These are phyloP conservation scores for Daboia siamensis DNA, from an alignment of 2,113 vertebrate genomes.

Conservation along the genomic window DNA sequence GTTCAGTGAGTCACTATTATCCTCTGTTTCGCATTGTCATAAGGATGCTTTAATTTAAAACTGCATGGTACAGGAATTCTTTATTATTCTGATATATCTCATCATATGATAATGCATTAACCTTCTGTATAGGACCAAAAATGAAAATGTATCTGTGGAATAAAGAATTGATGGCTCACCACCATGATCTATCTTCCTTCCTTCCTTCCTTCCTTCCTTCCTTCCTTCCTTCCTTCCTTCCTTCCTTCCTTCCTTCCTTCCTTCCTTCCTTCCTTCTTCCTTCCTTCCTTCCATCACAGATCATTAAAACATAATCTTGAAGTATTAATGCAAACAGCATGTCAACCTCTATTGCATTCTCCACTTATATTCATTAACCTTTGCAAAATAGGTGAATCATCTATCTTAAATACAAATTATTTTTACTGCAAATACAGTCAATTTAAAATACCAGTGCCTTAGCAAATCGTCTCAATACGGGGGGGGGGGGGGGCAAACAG, in stretches of 20 bases:
- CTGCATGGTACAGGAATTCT: slow-evolving; percentile 20
- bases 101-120: background rate
- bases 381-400: background rate
- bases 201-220: too few relatives aligned
- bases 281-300: background rate
- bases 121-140: slow-evolving; percentile 30
- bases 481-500: background rate
- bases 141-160: slow-evolving; percentile 40
- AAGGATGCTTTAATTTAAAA: slow-evolving; percentile 16
- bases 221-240: too few relatives aligned
- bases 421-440: background rate
- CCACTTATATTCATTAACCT: background rate
- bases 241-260: background rate
- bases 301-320: slow-evolving; percentile 18
- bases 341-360: background rate
- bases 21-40: background rate
- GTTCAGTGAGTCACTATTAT: background rate
- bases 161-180: slow-evolving; percentile 51
- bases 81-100: slow-evolving; percentile 48
- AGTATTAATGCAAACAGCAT: background rate
- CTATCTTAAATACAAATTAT: background rate
- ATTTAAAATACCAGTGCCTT: background rate
- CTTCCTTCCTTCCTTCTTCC: background rate
- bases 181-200: background rate
- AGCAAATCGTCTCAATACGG: background rate